Evolutionary conservation across 2,797 vertebrate species (phyloP).

Genomic region (Hylomyscus alleni): DNA sequence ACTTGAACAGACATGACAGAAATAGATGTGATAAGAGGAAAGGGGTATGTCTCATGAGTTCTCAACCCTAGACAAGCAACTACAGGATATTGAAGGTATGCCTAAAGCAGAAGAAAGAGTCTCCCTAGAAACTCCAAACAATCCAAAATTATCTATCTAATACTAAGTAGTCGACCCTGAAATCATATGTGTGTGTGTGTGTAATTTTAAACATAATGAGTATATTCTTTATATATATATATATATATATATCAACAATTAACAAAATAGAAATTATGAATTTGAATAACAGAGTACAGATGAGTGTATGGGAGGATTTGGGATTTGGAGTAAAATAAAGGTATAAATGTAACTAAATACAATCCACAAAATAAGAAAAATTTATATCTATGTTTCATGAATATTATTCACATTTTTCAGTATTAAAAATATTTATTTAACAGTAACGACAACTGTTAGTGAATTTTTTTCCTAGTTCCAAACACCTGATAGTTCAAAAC

Average conservation of each 20-base stretch:
- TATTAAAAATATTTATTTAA: constrained; percentile 95
- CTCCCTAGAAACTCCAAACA: no score
- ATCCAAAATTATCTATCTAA: neutral
- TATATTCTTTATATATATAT: neutral
- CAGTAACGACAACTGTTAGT: constrained; percentile 93
- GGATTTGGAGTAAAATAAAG: no score
- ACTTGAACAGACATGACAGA: neutral
- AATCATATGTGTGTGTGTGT: neutral
- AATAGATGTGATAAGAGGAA: no score
- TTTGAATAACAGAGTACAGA: neutral
- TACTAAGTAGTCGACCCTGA: neutral
- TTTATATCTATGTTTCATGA: neutral
- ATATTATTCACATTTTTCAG: constrained; percentile 42
- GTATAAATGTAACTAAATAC: neutral
- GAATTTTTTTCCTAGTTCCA: constrained; percentile 83
- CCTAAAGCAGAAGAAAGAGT: neutral
- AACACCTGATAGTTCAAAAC: constrained; percentile 85
- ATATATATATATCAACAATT: neutral
- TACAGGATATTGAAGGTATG: neutral
- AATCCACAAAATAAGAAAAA: neutral
- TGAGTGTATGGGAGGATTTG: neutral
- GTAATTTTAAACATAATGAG: neutral
- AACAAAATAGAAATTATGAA: neutral
- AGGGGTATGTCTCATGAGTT: neutral
- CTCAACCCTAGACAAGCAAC: neutral